Conservation (phyloP, 1,140 invertebrate genomes). For the Camponotus vicinus region DNA sequence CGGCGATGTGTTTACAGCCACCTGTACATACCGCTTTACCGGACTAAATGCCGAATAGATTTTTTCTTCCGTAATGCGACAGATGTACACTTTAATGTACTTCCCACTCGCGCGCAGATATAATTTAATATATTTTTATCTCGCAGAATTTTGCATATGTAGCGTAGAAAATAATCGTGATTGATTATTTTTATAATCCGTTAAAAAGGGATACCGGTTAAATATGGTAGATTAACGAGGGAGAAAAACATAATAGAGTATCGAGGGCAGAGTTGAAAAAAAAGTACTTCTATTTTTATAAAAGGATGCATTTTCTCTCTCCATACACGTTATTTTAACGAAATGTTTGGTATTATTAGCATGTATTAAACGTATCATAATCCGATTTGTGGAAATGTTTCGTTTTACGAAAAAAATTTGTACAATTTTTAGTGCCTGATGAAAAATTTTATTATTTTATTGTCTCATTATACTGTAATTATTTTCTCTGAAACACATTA, state of each 20-base stretch:
- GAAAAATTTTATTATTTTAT: background rate
- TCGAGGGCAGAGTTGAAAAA: constrained; percentile 15
- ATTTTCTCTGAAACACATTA: background rate
- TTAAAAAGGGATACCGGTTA: constrained; percentile 23
- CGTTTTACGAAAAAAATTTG: background rate
- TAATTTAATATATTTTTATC: constrained; percentile 6
- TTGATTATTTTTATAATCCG: constrained; percentile 38
- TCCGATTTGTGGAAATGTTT: background rate
- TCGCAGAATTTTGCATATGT: background rate
- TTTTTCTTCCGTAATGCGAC: background rate
- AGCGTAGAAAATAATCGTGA: constrained; percentile 16
- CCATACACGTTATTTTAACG: constrained; percentile 1
- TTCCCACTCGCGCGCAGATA: background rate
- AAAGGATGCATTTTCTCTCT: constrained; percentile 14
- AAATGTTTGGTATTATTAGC: constrained; percentile 33
- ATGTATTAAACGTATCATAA: background rate
- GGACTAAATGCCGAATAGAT: constrained; percentile 20
- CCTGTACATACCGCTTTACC: constrained; percentile 8
- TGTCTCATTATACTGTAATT: background rate
- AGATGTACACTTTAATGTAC: no score
- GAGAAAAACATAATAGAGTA: background rate
- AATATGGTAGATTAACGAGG: constrained; percentile 42
- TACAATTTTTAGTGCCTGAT: background rate
- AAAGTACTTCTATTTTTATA: constrained; percentile 36
- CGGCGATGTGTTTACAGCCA: constrained; percentile 35